Evolutionary conservation across 2,888 invertebrate species (phyloP).

Genomic region (Agrochola lota): DNA sequence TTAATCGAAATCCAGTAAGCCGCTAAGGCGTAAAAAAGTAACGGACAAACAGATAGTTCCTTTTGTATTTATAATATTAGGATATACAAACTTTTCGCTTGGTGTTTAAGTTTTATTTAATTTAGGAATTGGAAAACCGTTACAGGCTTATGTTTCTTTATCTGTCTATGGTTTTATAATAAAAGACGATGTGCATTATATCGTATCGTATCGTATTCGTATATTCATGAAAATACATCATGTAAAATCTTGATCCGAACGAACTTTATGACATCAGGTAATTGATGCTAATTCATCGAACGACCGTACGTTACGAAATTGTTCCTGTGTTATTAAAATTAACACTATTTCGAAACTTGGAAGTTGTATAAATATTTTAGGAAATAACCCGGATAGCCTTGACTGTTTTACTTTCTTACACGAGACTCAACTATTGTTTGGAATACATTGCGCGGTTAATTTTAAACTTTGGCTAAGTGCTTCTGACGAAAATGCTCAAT

Average conservation of each 20-base stretch:
- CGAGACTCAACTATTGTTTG: constrained; percentile 50
- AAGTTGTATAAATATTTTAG: constrained; percentile 54
- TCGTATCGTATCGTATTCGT: not conserved
- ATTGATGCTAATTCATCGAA: constrained; percentile 2
- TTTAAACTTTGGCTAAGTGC: constrained; percentile 26
- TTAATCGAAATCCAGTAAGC: not conserved
- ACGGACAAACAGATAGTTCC: not conserved
- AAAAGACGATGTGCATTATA: not conserved
- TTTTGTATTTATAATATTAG: not conserved
- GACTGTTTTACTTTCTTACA: constrained; percentile 51
- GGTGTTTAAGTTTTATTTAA: not conserved
- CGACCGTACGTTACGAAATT: constrained; percentile 15
- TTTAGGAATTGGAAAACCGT: not conserved
- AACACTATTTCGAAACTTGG: constrained; percentile 47
- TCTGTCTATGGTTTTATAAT: not conserved
- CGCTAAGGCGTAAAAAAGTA: no score
- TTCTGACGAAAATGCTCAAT: constrained; percentile 27
- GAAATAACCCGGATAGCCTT: constrained; percentile 51
- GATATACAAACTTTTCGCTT: not conserved
- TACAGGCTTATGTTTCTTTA: not conserved
- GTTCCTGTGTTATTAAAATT: constrained; percentile 39
- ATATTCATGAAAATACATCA: not conserved
- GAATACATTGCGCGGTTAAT: constrained; percentile 44
- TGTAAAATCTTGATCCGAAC: not conserved
- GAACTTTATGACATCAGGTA: not conserved